Evolutionary conservation across 2,797 vertebrate genomes (phyloP).

Genomic region (Hozukius guyotensis): DNA sequence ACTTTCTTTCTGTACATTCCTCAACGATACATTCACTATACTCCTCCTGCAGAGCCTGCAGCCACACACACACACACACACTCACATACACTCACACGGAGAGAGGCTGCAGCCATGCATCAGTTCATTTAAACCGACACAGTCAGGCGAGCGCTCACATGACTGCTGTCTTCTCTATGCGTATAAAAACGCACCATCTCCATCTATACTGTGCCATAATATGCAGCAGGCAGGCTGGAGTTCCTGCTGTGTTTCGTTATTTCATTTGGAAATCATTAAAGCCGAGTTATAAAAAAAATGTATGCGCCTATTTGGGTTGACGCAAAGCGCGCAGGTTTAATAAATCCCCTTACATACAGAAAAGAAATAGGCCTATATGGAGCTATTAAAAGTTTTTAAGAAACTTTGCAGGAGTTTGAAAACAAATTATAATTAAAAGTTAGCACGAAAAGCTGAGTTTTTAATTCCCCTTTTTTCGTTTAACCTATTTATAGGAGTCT

Average conservation of each 20-base stretch:
- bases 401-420: not conserved
- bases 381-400: not conserved
- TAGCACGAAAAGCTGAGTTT: not conserved
- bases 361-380: not conserved
- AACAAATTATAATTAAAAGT: conserved; percentile 17
- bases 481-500: not conserved
- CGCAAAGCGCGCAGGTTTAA: not conserved
- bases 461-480: not conserved
- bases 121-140: conserved; percentile 60
- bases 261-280: conserved; percentile 10
- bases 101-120: conserved; percentile 59
- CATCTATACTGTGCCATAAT: not conserved
- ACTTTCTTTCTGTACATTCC: conserved; percentile 82
- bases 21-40: conserved; percentile 75
- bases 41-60: conserved; percentile 52
- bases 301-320: conserved; percentile 2
- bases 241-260: conserved; percentile 30
- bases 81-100: not conserved
- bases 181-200: not conserved
- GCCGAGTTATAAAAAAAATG: conserved; percentile 50
- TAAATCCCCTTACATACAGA: not conserved
- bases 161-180: conserved; percentile 43
- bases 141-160: conserved; percentile 32
- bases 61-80: conserved; percentile 1
- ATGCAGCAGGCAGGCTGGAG: not conserved